Conservation (phyloP, 2,888 invertebrate species). For the Caenorhabditis panamensis region DNA sequence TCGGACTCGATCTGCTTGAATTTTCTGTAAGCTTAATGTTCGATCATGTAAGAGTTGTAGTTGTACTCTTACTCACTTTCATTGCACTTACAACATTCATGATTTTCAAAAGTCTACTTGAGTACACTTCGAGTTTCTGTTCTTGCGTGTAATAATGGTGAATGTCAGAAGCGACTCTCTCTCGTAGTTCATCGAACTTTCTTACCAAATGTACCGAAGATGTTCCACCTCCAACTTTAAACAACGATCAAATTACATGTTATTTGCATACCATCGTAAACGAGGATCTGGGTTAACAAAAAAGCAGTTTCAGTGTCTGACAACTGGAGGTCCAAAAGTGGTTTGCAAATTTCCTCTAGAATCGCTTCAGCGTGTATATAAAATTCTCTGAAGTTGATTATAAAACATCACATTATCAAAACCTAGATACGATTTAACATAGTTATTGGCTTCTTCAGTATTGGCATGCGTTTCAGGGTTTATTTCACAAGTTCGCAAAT, state of each 20-base stretch:
- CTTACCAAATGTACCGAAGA: slow-evolving; percentile 10
- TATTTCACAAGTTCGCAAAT: slow-evolving; percentile 19
- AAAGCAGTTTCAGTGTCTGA: slow-evolving; percentile 52
- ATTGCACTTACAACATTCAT: slow-evolving; percentile 36
- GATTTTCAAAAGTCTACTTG: slow-evolving; percentile 37
- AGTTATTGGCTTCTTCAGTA: slow-evolving; percentile 40
- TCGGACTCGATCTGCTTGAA: slow-evolving; percentile 34
- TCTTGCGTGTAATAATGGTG: slow-evolving; percentile 42
- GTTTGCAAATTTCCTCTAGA: slow-evolving; percentile 36
- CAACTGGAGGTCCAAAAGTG: slow-evolving; percentile 40
- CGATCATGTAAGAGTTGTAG: background rate
- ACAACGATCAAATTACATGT: too few relatives aligned
- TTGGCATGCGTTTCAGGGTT: slow-evolving; percentile 37
- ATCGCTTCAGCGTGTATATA: slow-evolving; percentile 22
- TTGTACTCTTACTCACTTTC: slow-evolving; percentile 18
- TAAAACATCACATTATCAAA: background rate
- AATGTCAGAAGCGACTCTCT: slow-evolving; percentile 28
- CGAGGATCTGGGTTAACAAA: slow-evolving; percentile 31
- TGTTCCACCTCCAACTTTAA: slow-evolving; percentile 29
- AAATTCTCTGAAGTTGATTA: slow-evolving; percentile 45
- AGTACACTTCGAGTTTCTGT: slow-evolving; percentile 15
- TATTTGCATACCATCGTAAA: slow-evolving; percentile 34
- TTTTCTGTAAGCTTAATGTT: slow-evolving; percentile 35
- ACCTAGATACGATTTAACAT: slow-evolving; percentile 29
- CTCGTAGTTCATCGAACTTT: slow-evolving; percentile 47